Conservation (phyloP, 2,888 invertebrate genomes). For the Platypus cylindrus region DNA sequence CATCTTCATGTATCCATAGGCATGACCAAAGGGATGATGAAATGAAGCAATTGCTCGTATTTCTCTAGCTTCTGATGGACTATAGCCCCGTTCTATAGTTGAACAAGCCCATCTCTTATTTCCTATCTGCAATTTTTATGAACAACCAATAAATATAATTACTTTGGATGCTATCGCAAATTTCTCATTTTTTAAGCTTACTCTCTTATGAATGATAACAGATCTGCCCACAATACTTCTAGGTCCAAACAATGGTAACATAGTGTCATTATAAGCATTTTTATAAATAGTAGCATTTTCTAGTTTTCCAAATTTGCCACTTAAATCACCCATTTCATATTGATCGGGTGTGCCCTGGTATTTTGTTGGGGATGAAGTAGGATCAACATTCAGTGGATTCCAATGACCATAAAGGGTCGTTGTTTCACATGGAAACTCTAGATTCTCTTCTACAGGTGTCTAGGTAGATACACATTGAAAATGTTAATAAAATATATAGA, state of each 20-base stretch:
- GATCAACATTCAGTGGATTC: conserved; percentile 68
- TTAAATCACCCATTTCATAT: conserved; percentile 76
- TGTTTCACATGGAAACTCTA: conserved; percentile 79
- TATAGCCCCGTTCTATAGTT: conserved; percentile 73
- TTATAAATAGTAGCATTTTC: conserved; percentile 48
- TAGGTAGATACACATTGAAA: conserved; percentile 27
- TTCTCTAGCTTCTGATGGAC: conserved; percentile 76
- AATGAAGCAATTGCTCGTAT: conserved; percentile 80
- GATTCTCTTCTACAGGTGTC: conserved; percentile 69
- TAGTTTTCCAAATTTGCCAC: conserved; percentile 73
- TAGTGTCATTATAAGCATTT: conserved; percentile 62
- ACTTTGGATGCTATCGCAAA: not conserved
- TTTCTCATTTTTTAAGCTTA: conserved; percentile 21
- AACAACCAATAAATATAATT: not conserved
- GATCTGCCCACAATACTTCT: conserved; percentile 78
- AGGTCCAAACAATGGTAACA: conserved; percentile 68
- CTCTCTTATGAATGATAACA: conserved; percentile 66
- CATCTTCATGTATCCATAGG: conserved; percentile 76
- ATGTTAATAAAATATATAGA: conserved; percentile 1
- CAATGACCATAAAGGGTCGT: conserved; percentile 73
- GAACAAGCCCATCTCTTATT: conserved; percentile 72
- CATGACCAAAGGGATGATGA: conserved; percentile 77
- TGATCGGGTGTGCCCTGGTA: conserved; percentile 66
- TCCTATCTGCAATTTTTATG: conserved; percentile 29
- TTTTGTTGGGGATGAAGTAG: conserved; percentile 42